phyloP scores from a whole-genome alignment of 2,797 vertebrate species.

The Cryptoblepharus egeriae region DNA sequence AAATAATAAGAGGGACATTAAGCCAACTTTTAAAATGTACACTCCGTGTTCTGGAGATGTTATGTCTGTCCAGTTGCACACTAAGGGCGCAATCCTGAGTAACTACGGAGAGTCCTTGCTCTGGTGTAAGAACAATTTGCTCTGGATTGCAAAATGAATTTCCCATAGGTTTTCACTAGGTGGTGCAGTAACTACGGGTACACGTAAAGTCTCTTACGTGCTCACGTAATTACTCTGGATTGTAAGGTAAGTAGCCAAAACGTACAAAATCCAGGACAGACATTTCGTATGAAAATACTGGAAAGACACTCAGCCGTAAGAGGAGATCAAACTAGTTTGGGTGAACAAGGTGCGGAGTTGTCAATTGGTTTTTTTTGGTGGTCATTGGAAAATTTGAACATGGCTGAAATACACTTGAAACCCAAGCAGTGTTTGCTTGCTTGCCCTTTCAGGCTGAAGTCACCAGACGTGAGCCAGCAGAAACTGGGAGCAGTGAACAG shows the following conservation, averaged over 20 bases:
- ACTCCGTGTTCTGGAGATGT: neutral
- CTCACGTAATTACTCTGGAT: no score
- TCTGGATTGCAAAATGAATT: no score
- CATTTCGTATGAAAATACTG: neutral
- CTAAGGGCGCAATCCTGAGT: no score
- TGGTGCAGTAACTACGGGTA: no score
- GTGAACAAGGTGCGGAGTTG: neutral
- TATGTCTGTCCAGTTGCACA: neutral
- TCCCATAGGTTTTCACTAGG: no score
- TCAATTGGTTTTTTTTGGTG: neutral
- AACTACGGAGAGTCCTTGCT: no score
- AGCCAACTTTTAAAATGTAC: neutral
- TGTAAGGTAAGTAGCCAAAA: no score
- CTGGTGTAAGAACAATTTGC: no score
- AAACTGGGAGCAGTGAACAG: slow-evolving; percentile 52
- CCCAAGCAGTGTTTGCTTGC: neutral
- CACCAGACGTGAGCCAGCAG: slow-evolving; percentile 33
- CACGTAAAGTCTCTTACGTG: no score
- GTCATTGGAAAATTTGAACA: neutral
- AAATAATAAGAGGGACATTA: neutral
- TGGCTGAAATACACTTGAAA: neutral
- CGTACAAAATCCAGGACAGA: neutral
- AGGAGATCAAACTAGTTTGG: neutral
- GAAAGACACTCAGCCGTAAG: neutral
- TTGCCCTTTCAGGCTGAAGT: slow-evolving; percentile 34